Evolutionary conservation across 2,888 invertebrate genomes (phyloP), one percentile per base, ranked within the genome.

Genomic region (Drosophila putrida): DNA sequence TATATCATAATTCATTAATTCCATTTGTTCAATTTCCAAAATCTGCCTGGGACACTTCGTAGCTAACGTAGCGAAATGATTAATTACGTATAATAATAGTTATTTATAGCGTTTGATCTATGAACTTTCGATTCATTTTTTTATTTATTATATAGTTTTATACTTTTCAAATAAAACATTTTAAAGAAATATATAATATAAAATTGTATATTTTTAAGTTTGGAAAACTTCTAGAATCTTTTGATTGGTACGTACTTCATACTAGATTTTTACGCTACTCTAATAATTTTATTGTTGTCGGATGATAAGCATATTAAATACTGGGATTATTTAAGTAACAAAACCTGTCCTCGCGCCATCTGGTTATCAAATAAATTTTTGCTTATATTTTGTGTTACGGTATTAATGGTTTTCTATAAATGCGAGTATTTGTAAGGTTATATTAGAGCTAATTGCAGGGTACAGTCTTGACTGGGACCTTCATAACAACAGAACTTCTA

Each of bases 1-100:
- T 39, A 49, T 53, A 63, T 59, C 78, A 62, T 62, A 78, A 78
- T 78, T 78, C 74, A 75, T 75, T 78, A 73, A 72, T 54, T 65
- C 65, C 41, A 38, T 64, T 41, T 27, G 46, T 57, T 10, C 47
- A 59, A 44, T 62, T 59, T 54, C 44, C 33, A 43, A 33, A 51
- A 55, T 33, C 75, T 77, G 79, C 50, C 33, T 43, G 63, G 46
- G 76, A 77, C 76, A 55, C 63, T 61, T 64, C 51, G 61, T 70
- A 74, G 74, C 50, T 67, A 64, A 76, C 74, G 60, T 59, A 64
- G 64, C 33, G 47, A 62, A 57, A 62, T 78, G 66, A 78, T 77
- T 77, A 78, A 78, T 75, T 67, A 55, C 35, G 35, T 36, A 27
- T 46, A 27, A 35, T 6, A 55, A 55, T 43, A 43, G 25, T 6